These are phyloP conservation scores for Scylla paramamosain DNA, from an alignment of 1,140 invertebrate species.

Conservation along the genomic window DNA sequence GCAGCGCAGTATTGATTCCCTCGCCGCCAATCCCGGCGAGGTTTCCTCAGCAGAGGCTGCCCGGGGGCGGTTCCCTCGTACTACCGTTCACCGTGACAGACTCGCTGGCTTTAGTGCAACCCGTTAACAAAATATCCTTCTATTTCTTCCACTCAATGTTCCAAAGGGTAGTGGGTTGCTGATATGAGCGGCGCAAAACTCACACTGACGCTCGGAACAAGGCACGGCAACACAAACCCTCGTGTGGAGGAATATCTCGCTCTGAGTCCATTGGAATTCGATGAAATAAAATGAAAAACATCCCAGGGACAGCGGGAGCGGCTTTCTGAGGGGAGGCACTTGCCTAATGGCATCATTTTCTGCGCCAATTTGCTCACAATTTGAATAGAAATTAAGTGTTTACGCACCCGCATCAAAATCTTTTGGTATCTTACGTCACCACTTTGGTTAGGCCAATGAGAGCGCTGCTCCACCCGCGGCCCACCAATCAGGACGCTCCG, in stretches of 20 bases:
- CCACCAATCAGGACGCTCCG: slow-evolving; percentile 58
- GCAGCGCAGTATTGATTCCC: slow-evolving; percentile 52
- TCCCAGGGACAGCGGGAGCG: not conserved
- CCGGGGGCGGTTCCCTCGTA: slow-evolving; percentile 44
- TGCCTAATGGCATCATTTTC: slow-evolving; percentile 77
- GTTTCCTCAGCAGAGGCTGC: slow-evolving; percentile 50
- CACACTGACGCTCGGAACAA: not conserved
- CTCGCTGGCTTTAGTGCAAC: not conserved
- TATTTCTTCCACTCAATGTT: not conserved
- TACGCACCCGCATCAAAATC: slow-evolving; percentile 75
- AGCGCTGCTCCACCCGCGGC: slow-evolving; percentile 19
- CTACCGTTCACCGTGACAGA: not conserved
- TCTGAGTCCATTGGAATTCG: not conserved
- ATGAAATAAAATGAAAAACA: slow-evolving; percentile 56
- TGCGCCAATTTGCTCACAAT: slow-evolving; percentile 77
- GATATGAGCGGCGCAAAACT: not conserved
- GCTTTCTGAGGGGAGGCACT: slow-evolving; percentile 70
- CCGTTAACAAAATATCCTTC: not conserved
- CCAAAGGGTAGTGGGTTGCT: no score
- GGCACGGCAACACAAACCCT: not conserved
- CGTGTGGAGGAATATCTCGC: not conserved
- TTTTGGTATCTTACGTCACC: slow-evolving; percentile 75
- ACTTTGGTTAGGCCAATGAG: slow-evolving; percentile 74
- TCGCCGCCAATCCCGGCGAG: slow-evolving; percentile 11
- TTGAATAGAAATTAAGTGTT: slow-evolving; percentile 77